A percentile compares a stretch with the other conserved stretches of the same genome.
phyloP scores from a whole-genome alignment of 2,113 vertebrate species.

The Gopherus evgoodei region DNA sequence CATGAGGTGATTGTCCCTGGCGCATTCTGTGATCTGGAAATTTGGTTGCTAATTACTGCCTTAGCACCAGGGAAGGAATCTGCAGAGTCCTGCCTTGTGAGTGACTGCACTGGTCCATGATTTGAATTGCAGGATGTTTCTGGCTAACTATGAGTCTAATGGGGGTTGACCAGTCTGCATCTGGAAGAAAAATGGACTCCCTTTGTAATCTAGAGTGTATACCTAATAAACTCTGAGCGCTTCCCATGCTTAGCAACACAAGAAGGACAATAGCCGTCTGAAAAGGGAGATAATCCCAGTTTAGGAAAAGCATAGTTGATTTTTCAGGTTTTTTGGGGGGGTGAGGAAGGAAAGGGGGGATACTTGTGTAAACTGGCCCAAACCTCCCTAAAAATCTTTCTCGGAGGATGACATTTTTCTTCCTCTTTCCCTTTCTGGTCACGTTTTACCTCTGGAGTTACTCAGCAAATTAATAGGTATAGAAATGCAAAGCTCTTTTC shows the following conservation, averaged over 20 bases:
- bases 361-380: background rate
- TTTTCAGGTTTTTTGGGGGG: background rate
- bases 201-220: background rate
- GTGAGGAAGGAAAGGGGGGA: fast-evolving
- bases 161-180: background rate
- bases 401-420: conserved; percentile 65
- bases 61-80: background rate
- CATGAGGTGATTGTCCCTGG: conserved; percentile 7
- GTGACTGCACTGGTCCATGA: background rate
- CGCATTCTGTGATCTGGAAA: conserved; percentile 30
- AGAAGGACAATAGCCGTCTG: conserved; percentile 19
- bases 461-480: conserved; percentile 86
- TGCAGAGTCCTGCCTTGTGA: conserved; percentile 14
- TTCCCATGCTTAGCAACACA: background rate
- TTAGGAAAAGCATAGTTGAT: background rate
- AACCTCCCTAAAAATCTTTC: conserved; percentile 38
- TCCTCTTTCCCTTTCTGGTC: conserved; percentile 79
- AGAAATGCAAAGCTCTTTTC: conserved; percentile 86
- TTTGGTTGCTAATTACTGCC: conserved; percentile 16
- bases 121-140: background rate
- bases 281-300: background rate
- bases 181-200: background rate
- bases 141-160: background rate
- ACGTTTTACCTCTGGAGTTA: conserved; percentile 80
- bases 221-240: background rate